These are phyloP conservation scores for Drosophila incognita DNA, from an alignment of 2,888 invertebrate species.

Conservation along the genomic window DNA sequence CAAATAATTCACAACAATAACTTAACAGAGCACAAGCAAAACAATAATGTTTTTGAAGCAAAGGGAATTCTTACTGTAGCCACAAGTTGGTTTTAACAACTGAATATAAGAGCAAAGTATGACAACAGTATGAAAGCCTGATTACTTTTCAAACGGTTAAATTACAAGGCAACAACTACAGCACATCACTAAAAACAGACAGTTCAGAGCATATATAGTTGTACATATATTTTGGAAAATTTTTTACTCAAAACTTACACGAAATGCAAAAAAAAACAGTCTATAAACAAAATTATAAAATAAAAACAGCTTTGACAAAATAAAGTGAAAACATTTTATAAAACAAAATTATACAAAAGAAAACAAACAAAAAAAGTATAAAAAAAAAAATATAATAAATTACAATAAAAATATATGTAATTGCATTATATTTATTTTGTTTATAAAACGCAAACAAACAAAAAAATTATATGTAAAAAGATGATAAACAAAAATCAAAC, in stretches of 20 bases:
- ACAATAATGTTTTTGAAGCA: constrained; percentile 34
- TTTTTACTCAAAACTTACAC: constrained; percentile 70
- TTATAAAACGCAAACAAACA: constrained; percentile 41
- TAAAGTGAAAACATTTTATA: constrained; percentile 57
- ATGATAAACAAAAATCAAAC: constrained; percentile 49
- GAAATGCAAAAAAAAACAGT: constrained; percentile 45
- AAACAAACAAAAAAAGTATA: constrained; percentile 38
- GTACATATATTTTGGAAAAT: constrained; percentile 81
- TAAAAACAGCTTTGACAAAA: constrained; percentile 28
- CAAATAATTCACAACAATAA: constrained; percentile 51
- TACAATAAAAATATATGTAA: constrained; percentile 46
- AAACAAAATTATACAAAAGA: constrained; percentile 61
- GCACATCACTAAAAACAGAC: constrained; percentile 56
- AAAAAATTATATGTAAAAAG: constrained; percentile 47
- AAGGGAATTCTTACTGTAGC: constrained; percentile 48
- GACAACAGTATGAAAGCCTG: constrained; percentile 27
- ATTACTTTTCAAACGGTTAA: constrained; percentile 10
- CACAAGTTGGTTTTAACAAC: constrained; percentile 19
- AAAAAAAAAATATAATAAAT: constrained; percentile 42
- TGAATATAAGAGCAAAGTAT: constrained; percentile 14
- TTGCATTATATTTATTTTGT: constrained; percentile 61
- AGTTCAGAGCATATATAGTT: constrained; percentile 69
- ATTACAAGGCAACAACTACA: constrained; percentile 45
- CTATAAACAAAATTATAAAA: constrained; percentile 35
- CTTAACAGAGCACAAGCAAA: constrained; percentile 49